Conservation (phyloP, 1,140 invertebrate genomes). For the Contarinia nasturtii region DNA sequence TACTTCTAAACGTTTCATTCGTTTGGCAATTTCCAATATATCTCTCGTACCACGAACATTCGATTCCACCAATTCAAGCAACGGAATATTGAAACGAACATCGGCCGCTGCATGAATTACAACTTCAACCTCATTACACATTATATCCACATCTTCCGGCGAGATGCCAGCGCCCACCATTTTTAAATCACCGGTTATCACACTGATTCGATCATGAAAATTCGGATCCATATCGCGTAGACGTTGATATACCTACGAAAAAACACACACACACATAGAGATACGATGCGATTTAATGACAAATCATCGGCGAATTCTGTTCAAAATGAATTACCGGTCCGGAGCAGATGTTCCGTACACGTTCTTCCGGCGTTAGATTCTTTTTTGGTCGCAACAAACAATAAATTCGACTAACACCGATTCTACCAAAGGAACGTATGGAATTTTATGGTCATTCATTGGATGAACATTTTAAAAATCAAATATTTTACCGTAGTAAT, state of each 20-base stretch:
- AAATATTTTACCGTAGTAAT: slow-evolving; percentile 2
- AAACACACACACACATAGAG: too few relatives aligned
- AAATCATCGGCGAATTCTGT: background rate
- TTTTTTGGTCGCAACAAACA: background rate
- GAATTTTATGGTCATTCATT: background rate
- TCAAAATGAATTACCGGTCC: background rate
- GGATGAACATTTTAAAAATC: background rate
- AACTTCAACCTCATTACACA: slow-evolving; percentile 35
- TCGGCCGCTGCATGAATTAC: slow-evolving; percentile 70
- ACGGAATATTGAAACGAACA: slow-evolving; percentile 61
- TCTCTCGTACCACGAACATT: slow-evolving; percentile 33
- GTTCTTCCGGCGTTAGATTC: background rate
- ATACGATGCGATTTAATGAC: background rate
- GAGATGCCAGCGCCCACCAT: slow-evolving; percentile 33
- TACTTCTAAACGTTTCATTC: slow-evolving; percentile 35
- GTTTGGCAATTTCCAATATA: slow-evolving; percentile 29
- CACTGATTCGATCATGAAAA: background rate
- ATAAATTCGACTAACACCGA: background rate
- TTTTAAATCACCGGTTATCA: slow-evolving; percentile 13
- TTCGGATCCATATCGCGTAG: background rate
- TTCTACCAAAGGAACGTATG: background rate
- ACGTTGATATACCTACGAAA: too few relatives aligned
- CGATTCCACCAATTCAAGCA: slow-evolving; percentile 30
- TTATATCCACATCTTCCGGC: slow-evolving; percentile 26
- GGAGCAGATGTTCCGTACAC: background rate